These are phyloP conservation scores for Chymomyza procnemis DNA, from an alignment of 2,888 invertebrate genomes.

Conservation along the genomic window DNA sequence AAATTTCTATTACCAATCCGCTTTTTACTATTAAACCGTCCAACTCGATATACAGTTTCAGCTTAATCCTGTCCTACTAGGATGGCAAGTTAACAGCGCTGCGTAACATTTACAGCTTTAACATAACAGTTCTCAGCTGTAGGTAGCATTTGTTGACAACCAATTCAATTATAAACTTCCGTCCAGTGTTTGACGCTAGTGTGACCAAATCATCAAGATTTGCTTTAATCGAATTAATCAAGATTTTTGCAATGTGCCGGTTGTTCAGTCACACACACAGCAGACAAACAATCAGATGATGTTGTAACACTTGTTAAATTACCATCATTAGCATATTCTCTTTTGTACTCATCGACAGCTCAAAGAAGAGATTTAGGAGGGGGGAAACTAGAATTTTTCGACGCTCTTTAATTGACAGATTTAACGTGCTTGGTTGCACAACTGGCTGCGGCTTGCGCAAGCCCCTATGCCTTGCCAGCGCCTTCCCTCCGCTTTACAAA, in stretches of 20 bases:
- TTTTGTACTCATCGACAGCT: not conserved
- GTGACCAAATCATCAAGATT: constrained; percentile 21
- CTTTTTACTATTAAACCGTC: too few species aligned
- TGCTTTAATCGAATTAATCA: constrained; percentile 46
- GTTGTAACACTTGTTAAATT: constrained; percentile 23
- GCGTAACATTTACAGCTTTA: not conserved
- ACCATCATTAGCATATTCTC: constrained; percentile 18
- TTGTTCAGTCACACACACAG: not conserved
- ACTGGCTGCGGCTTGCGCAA: not conserved
- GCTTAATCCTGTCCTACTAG: too few species aligned
- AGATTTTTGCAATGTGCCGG: constrained; percentile 1
- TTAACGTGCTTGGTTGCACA: not conserved
- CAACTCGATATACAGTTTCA: too few species aligned
- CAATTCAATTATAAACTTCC: constrained; percentile 49
- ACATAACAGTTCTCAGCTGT: too few species aligned
- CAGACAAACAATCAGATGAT: constrained; percentile 19
- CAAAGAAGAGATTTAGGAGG: not conserved
- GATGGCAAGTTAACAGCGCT: too few species aligned
- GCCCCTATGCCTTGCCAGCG: not conserved
- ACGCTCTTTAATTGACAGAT: constrained; percentile 2
- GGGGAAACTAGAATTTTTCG: not conserved
- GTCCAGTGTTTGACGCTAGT: constrained; percentile 18
- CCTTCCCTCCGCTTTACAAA: not conserved
- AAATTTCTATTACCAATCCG: too few species aligned
- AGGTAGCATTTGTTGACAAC: not conserved